phyloP scores from a whole-genome alignment of 2,113 vertebrate genomes.

The Paradisaea rubra region DNA sequence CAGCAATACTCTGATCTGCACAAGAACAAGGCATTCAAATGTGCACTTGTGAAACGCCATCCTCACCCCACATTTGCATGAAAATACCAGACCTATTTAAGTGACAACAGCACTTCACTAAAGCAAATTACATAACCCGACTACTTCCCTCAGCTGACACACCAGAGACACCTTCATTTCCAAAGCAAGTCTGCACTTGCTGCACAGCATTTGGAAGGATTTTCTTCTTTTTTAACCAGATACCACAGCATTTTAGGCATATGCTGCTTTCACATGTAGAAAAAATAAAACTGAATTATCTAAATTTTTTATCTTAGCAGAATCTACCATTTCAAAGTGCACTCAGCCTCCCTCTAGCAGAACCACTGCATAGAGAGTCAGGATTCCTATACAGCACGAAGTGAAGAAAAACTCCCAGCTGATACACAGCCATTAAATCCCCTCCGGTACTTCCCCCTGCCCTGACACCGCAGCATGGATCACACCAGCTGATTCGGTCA shows the following conservation, averaged over 20 bases:
- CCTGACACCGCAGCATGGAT: neutral
- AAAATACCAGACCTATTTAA: conserved; percentile 60
- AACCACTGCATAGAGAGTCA: neutral
- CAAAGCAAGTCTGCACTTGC: neutral
- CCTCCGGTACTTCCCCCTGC: neutral
- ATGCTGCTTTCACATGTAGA: neutral
- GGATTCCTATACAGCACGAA: neutral
- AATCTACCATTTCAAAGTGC: neutral
- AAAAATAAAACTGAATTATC: neutral
- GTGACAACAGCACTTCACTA: conserved; percentile 7
- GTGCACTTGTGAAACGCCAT: conserved; percentile 48
- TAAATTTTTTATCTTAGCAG: neutral
- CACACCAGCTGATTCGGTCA: accelerated
- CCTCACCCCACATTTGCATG: conserved; percentile 59
- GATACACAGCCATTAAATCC: neutral
- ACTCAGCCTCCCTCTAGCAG: neutral
- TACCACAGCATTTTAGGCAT: neutral
- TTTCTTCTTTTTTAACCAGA: neutral
- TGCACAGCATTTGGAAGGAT: neutral
- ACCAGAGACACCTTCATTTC: neutral
- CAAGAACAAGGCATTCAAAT: conserved; percentile 27
- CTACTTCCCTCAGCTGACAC: neutral
- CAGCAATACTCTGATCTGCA: neutral
- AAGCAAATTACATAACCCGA: neutral
- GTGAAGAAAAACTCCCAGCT: neutral